These are phyloP conservation scores for Matsumurasca onukii DNA, from an alignment of 1,140 invertebrate genomes.

Conservation along the genomic window DNA sequence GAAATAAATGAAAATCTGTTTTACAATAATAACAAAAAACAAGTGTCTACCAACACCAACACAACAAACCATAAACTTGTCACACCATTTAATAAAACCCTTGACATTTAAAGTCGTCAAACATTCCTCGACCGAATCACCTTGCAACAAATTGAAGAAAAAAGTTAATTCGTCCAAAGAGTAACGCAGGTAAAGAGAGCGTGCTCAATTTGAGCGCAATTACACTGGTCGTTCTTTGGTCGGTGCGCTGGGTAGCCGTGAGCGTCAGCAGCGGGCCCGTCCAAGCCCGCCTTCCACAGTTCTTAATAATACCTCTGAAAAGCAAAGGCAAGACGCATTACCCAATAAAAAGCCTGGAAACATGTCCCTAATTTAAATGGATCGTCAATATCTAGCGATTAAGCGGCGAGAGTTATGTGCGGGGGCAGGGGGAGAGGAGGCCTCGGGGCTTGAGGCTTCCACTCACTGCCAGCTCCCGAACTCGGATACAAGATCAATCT, in stretches of 20 bases:
- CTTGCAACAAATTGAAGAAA: too few relatives aligned
- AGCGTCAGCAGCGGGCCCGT: too few relatives aligned
- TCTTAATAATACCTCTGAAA: constrained; percentile 23
- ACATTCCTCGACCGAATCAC: too few relatives aligned
- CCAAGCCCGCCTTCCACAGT: constrained; percentile 6
- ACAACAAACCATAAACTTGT: too few relatives aligned
- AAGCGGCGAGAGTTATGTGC: constrained; percentile 16
- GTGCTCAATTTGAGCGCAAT: neutral
- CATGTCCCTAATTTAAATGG: constrained; percentile 27
- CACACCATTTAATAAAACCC: too few relatives aligned
- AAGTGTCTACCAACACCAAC: too few relatives aligned
- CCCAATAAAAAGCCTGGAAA: constrained; percentile 23
- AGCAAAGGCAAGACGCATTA: constrained; percentile 22
- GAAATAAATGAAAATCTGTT: too few relatives aligned
- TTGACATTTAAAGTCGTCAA: too few relatives aligned
- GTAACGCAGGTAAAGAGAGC: neutral
- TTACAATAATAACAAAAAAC: too few relatives aligned
- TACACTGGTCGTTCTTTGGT: neutral
- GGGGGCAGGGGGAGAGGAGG: neutral
- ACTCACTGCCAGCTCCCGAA: neutral
- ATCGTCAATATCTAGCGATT: constrained; percentile 26
- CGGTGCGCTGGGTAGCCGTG: too few relatives aligned
- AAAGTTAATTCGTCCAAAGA: too few relatives aligned
- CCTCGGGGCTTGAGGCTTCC: neutral
- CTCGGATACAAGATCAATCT: too few relatives aligned